A percentile compares a stretch with the other conserved stretches of the same genome.
phyloP scores from a whole-genome alignment of 2,113 vertebrate species.

The Chionodraco myersi region DNA sequence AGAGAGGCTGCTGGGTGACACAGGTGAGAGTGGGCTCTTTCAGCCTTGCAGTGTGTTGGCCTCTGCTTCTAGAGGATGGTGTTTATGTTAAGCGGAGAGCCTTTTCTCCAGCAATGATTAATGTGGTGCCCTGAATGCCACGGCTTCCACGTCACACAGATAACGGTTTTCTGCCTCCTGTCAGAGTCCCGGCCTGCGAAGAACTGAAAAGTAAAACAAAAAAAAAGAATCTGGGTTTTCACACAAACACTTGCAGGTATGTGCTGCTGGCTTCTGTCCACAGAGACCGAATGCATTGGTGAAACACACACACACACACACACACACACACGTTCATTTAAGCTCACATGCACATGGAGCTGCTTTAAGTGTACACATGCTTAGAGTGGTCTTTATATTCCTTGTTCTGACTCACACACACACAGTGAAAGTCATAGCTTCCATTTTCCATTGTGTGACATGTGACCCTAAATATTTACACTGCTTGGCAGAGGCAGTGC shows the following conservation, averaged over 20 bases:
- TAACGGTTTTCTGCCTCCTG: slow-evolving; percentile 63
- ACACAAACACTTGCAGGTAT: slow-evolving; percentile 55
- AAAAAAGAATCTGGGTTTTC: slow-evolving; percentile 16
- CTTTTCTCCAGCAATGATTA: slow-evolving; percentile 59
- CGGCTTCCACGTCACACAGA: slow-evolving; percentile 58
- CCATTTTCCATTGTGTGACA: slow-evolving; percentile 73
- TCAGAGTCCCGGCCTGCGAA: slow-evolving; percentile 32
- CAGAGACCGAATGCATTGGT: not conserved
- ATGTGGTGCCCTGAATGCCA: slow-evolving; percentile 63
- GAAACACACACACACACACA: too few relatives aligned
- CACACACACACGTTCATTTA: too few relatives aligned
- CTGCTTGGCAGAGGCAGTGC: slow-evolving; percentile 66
- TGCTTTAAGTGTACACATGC: too few relatives aligned
- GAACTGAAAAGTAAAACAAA: not conserved
- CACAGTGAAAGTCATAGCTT: slow-evolving; percentile 52
- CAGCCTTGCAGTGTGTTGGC: slow-evolving; percentile 12
- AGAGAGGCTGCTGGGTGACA: not conserved
- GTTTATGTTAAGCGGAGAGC: slow-evolving; percentile 62
- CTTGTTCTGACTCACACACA: too few relatives aligned
- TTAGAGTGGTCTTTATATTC: too few relatives aligned
- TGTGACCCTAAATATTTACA: slow-evolving; percentile 82
- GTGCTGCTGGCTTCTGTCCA: slow-evolving; percentile 52
- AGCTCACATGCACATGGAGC: too few relatives aligned
- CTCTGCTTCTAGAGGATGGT: slow-evolving; percentile 47
- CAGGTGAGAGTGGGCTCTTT: not conserved